Conservation (phyloP, 2,888 invertebrate genomes). For the Biston betularia region DNA sequence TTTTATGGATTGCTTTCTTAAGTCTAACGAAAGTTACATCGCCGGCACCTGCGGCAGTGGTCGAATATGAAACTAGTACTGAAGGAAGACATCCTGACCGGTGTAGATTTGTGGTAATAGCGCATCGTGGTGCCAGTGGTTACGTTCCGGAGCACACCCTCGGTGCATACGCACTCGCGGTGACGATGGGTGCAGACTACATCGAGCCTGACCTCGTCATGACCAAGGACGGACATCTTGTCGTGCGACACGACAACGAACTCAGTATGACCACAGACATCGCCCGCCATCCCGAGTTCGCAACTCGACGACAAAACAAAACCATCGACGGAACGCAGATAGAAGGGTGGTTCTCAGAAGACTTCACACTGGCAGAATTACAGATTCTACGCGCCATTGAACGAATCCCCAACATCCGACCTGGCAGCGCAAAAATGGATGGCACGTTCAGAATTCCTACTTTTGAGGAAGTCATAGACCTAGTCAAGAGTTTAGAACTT, state of each 20-base stretch:
- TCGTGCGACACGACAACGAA: conserved; percentile 77
- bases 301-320: conserved; percentile 63
- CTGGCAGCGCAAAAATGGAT: conserved; percentile 76
- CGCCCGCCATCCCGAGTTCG: conserved; percentile 64
- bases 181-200: conserved; percentile 77
- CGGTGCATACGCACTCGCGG: conserved; percentile 73
- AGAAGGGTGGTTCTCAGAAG: conserved; percentile 78
- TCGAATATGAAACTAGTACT: conserved; percentile 15
- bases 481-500: conserved; percentile 67
- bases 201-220: conserved; percentile 79
- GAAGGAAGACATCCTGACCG: conserved; percentile 10
- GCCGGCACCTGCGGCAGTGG: not conserved
- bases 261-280: conserved; percentile 71
- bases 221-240: conserved; percentile 73
- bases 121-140: conserved; percentile 73
- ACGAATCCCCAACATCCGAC: conserved; percentile 67
- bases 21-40: conserved; percentile 5
- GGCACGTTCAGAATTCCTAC: conserved; percentile 68
- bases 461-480: conserved; percentile 74
- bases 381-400: conserved; percentile 73
- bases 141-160: conserved; percentile 79
- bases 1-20: not conserved
- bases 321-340: conserved; percentile 62
- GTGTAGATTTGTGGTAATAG: conserved; percentile 30
- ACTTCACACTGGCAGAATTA: conserved; percentile 75